Base-by-base conservation (phyloP, 2,888 invertebrate genomes). In the Ligdia adustata region DNA sequence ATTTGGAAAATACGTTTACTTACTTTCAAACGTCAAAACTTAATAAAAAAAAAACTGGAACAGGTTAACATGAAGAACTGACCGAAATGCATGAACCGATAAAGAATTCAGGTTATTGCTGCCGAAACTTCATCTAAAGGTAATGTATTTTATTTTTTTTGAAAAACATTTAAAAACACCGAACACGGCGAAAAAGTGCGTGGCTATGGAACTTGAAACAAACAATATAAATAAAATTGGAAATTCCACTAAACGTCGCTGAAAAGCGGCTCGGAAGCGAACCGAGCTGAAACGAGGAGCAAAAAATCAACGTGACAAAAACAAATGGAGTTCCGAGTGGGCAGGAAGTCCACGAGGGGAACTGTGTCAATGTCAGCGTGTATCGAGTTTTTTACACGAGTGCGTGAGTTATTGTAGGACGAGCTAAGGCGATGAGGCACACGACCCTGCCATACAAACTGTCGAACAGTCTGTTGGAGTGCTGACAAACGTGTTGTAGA, bases 341-440 rank as follows among this genome's bases (percentile, higher is more conserved):
- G 68, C 73, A 75, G 82, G 77, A 78, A 79, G 72, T 68, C 70
- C 66, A 64, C 69, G 63, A 62, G 66, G 68, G 62, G 72, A 86
- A 81, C 69, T 83, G 81, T 87, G 87, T 87, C 88, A 88, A 86
- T 87, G 88, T 83, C 88, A 80, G 66, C 72, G 69, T 73, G 69
- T 73, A 75, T 75, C 72, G 69, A 70, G 47, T 64, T 66, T 75
- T 78, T 70, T 59, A 63, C 61, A 58, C 29, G 60, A 61, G 57
- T 53, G 62, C 51, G 67, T 69, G 61, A 71, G 65, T 67, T 66
- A 67, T 67, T 62, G 45, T 32, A 28, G 42, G 31, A 39, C 20
- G 9, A 13, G 40, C n/a, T 13, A 41, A 14, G 32, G 28, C 27
- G 29, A 13, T 20, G 28, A 12, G 15, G 12, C 11, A 18, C 27